Evolutionary conservation across 2,888 invertebrate genomes (phyloP).

Genomic region (Orthonychiurus folsomi): DNA sequence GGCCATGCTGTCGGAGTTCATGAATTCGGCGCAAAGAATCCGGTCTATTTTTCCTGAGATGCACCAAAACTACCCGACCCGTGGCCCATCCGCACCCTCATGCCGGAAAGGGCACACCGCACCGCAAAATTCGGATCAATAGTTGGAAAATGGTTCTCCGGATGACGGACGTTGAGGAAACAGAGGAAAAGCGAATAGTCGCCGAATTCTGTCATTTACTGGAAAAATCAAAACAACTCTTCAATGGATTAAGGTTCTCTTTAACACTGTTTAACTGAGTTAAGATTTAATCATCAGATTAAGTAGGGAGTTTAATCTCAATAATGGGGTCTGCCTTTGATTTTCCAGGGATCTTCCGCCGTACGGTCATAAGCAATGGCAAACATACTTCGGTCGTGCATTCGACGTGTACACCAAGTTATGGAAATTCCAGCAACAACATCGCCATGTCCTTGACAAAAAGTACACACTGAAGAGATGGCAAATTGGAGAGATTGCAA

Average conservation of each 20-base stretch:
- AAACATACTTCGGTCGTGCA: slow-evolving; percentile 89
- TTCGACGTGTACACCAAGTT: slow-evolving; percentile 95
- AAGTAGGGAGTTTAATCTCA: neutral
- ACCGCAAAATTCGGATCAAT: neutral
- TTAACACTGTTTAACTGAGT: too few species aligned
- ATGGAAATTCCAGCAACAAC: slow-evolving; percentile 97
- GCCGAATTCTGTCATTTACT: slow-evolving; percentile 91
- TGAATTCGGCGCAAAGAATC: too few species aligned
- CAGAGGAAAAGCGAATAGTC: slow-evolving; percentile 75
- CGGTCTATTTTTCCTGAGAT: neutral
- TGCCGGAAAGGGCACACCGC: neutral
- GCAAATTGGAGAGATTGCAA: slow-evolving; percentile 98
- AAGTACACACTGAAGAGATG: slow-evolving; percentile 92
- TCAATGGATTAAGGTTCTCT: slow-evolving; percentile 93
- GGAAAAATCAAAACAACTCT: slow-evolving; percentile 93
- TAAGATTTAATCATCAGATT: neutral
- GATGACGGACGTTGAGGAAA: slow-evolving; percentile 15
- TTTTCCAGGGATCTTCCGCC: slow-evolving; percentile 82
- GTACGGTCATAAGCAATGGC: slow-evolving; percentile 96
- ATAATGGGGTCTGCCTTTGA: neutral
- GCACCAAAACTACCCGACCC: neutral
- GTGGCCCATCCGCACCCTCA: neutral
- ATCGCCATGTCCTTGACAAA: slow-evolving; percentile 76
- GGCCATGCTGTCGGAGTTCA: too few species aligned
- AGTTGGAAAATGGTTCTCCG: slow-evolving; percentile 10